Evolutionary conservation across 2,113 vertebrate genomes (phyloP).

Genomic region (Anas platyrhynchos): DNA sequence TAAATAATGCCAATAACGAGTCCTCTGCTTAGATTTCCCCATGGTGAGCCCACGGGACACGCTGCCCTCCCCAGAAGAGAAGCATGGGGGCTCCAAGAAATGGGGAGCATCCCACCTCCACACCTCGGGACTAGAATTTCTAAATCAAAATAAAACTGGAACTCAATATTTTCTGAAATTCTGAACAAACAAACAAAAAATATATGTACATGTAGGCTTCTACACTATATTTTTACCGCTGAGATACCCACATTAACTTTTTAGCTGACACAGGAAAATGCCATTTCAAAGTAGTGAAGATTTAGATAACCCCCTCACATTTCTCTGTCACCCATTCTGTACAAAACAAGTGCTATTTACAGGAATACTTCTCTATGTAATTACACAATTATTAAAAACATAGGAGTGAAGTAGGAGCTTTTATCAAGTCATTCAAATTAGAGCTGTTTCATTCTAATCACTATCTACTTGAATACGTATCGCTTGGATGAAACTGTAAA

Average conservation of each 20-base stretch:
- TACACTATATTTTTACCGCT: constrained; percentile 14
- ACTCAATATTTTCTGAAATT: background rate
- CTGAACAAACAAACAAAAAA: background rate
- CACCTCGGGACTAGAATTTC: background rate
- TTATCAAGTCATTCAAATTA: constrained; percentile 82
- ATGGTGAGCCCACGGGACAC: background rate
- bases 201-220: background rate
- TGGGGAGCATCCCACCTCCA: no score
- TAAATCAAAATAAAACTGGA: background rate
- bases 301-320: constrained; percentile 54
- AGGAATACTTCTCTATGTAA: constrained; percentile 74
- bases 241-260: constrained; percentile 60
- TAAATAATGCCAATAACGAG: no score
- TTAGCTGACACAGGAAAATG: constrained; percentile 69
- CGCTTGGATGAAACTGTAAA: constrained; percentile 74
- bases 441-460: constrained; percentile 79
- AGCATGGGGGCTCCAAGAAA: no score
- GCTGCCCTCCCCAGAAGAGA: no score
- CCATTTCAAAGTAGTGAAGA: constrained; percentile 68
- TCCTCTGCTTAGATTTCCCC: no score
- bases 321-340: constrained; percentile 64
- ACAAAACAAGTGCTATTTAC: constrained; percentile 77
- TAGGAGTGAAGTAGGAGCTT: constrained; percentile 76
- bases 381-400: constrained; percentile 82
- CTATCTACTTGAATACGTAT: constrained; percentile 75